A percentile compares a stretch with the other conserved stretches of the same genome.
Conservation (phyloP, 1,140 invertebrate genomes). For the Uloborus diversus region DNA sequence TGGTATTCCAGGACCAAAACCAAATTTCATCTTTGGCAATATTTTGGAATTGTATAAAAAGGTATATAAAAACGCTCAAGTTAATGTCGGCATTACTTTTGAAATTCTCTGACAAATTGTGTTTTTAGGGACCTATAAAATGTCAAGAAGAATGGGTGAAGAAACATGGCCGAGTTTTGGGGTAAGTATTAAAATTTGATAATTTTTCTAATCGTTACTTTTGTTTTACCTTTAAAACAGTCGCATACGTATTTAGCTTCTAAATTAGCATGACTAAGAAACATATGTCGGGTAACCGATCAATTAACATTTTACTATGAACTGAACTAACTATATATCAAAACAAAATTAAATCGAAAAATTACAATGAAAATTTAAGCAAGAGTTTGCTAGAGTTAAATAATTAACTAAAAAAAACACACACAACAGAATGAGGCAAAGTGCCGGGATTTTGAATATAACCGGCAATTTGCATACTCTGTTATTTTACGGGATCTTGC, state of each 20-base stretch:
- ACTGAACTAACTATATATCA: neutral
- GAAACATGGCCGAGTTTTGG: constrained; percentile 63
- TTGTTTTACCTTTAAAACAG: neutral
- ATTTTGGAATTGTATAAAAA: constrained; percentile 7
- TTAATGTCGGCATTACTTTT: neutral
- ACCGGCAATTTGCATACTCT: too few species aligned
- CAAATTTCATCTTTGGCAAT: constrained; percentile 20
- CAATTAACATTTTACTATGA: neutral
- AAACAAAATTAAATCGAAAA: neutral
- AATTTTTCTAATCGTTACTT: neutral
- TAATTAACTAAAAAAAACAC: too few species aligned
- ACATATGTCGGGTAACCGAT: neutral
- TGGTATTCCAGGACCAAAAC: constrained; percentile 25
- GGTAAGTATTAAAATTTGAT: constrained; percentile 48
- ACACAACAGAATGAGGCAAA: too few species aligned
- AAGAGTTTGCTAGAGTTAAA: too few species aligned
- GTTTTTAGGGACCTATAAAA: constrained; percentile 26
- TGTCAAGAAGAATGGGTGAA: constrained; percentile 61
- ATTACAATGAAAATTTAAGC: neutral
- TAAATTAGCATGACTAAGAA: neutral
- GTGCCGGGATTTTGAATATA: too few species aligned
- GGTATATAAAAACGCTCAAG: neutral
- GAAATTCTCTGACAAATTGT: neutral
- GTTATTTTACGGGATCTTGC: neutral
- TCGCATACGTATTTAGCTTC: neutral